These are phyloP conservation scores for Axinella damicornis DNA, from an alignment of 37 sponge, comb jelly and placozoan genomes.

Conservation along the genomic window DNA sequence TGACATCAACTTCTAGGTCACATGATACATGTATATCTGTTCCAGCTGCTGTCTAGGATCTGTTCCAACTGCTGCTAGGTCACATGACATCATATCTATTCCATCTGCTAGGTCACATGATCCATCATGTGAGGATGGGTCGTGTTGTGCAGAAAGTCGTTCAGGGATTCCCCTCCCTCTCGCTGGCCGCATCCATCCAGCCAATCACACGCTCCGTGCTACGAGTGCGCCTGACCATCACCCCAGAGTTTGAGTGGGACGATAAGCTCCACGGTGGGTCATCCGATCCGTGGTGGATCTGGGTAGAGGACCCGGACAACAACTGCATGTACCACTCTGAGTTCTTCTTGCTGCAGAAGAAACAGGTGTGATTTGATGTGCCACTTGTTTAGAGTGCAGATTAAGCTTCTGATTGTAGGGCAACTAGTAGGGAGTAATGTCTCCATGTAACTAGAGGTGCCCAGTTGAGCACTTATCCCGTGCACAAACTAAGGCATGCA, in stretches of 20 bases:
- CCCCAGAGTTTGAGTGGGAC: conserved; percentile 91
- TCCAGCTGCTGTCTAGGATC: too few species aligned
- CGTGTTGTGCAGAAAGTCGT: conserved; percentile 67
- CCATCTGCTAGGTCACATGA: conserved; percentile 75
- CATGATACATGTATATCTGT: too few species aligned
- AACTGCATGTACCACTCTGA: conserved; percentile 96
- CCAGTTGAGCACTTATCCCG: too few species aligned
- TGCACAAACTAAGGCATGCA: too few species aligned
- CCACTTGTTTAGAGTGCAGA: too few species aligned
- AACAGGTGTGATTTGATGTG: conserved; percentile 71
- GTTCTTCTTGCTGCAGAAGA: conserved; percentile 89
- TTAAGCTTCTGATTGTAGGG: too few species aligned
- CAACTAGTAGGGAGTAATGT: too few species aligned
- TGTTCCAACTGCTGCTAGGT: too few species aligned
- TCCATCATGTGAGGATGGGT: conserved; percentile 86
- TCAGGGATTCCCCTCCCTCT: conserved; percentile 73
- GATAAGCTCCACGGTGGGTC: conserved; percentile 83
- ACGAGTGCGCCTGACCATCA: conserved; percentile 80
- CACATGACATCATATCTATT: too few species aligned
- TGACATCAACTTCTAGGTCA: too few species aligned
- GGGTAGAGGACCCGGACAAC: conserved; percentile 95
- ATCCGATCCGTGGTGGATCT: conserved; percentile 96
- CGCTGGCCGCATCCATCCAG: conserved; percentile 83
- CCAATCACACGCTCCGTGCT: conserved; percentile 97
- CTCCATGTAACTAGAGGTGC: too few species aligned